Base-by-base conservation (phyloP, 2,797 vertebrate species). In the Distichodus sexfasciatus region DNA sequence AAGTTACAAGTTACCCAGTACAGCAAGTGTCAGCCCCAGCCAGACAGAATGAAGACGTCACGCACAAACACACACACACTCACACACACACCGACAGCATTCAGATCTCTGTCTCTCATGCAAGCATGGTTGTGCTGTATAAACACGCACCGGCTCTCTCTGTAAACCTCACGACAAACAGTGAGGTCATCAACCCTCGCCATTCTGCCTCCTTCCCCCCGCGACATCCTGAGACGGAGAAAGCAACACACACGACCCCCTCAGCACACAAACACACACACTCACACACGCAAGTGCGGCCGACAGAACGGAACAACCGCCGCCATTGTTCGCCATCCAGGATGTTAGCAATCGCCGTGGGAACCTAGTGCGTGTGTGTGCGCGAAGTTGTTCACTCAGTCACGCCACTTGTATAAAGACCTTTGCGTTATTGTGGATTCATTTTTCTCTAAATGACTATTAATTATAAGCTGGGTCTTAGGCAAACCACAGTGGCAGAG, bases 61-160 rank as follows among this genome's bases (percentile, higher is more conserved):
- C 14, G 47, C 53, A 70, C 60, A 65, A 51, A 23, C 53, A 66
- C 72, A 66, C 69, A 69, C 69, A 41, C 54, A 58, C 35, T 24
- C 54, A 58, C 19, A 38, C 11, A 58, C 33, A 36, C 19, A 38
- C 17, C 17, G 4, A 48, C 76, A 75, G 79, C n/a, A n/a, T n/a
- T n/a, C n/a, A 35, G 72, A 81, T 81, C 70, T 83, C 81, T 84
- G 82, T 75, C 80, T 80, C 73, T 81, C 81, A 74, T 77, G 78
- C 38, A 17, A 43, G 26, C 19, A 53, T 33, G 14, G 28, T 33
- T n/a, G 6, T 15, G 83, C 82, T 77, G 83, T 73, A 82, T 86
- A 85, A 90, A 85, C 86, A 89, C 84, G 85, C 82, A 84, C 68
- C 12, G 50, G 70, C 68, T 47, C 67, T 73, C 50, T 53, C n/a